Evolutionary conservation across 2,797 vertebrate species (phyloP).

Genomic region (Mallotus villosus): DNA sequence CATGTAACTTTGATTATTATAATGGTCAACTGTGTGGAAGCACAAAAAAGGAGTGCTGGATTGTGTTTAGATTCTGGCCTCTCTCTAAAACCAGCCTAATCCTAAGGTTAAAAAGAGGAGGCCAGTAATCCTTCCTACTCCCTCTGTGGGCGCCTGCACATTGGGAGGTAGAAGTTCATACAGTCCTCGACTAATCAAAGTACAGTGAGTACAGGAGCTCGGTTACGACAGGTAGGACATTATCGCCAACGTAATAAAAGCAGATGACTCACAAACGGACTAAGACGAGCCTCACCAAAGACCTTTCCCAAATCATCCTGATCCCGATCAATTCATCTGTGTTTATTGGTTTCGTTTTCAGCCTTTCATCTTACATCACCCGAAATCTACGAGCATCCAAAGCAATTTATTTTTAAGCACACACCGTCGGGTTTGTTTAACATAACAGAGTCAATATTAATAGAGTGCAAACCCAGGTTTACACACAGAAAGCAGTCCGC

Average conservation of each 20-base stretch:
- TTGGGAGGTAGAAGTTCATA: constrained; percentile 3
- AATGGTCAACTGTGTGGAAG: background rate
- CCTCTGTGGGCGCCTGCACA: constrained; percentile 12
- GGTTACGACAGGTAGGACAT: constrained; percentile 6
- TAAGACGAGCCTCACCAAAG: constrained; percentile 1
- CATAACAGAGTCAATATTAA: constrained; percentile 76
- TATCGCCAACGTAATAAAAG: constrained; percentile 2
- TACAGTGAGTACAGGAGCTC: background rate
- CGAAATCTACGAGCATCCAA: constrained; percentile 65
- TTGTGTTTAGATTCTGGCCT: constrained; percentile 14
- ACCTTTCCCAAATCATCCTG: constrained; percentile 16
- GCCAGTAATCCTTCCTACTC: constrained; percentile 16
- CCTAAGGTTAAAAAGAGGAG: constrained; percentile 24
- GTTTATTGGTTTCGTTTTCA: constrained; percentile 15
- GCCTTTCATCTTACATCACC: constrained; percentile 53
- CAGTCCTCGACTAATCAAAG: background rate
- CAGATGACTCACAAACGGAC: constrained; percentile 6
- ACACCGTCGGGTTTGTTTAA: constrained; percentile 69
- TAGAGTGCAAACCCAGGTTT: constrained; percentile 70
- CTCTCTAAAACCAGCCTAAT: constrained; percentile 23
- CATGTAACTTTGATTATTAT: background rate
- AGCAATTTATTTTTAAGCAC: constrained; percentile 67
- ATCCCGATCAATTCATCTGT: background rate
- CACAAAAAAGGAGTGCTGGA: background rate
- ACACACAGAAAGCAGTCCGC: constrained; percentile 60